Base-by-base conservation (phyloP, 2,113 vertebrate genomes). In the Neoarius graeffei region DNA sequence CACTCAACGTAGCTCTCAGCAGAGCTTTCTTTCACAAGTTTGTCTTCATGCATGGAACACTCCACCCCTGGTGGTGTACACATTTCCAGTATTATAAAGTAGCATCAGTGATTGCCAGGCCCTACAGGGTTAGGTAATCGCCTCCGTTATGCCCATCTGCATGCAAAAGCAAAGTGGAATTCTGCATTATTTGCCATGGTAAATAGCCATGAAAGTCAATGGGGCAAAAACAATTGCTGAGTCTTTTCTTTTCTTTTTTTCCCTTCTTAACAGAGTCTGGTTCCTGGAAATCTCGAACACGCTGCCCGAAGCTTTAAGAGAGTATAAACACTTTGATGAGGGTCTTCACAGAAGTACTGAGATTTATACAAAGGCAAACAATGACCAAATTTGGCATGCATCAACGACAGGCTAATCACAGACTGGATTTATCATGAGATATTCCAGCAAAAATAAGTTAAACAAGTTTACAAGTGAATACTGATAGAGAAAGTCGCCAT, bases 271-370 rank as follows among this genome's bases (percentile, higher is more conserved):
- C 23, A 25, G 42, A 54, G 52, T 71, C 82, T 50, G 42, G 52
- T 89, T 90, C 84, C 80, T 57, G 88, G 91, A 92, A 91, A 89
- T 81, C 88, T 89, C 80, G 81, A 88, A 77, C 64, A 64, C 87
- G 88, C 89, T 92, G 89, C 85, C 86, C 57, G 8, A 71, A 89
- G 71, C 42, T 81, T 89, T 85, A 86, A 81, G 84, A 91, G 82
- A 88, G 88, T 90, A 91, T 94, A 92, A 92, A 94, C 85, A 93
- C 92, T 89, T 93, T 80, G 92, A 94, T 93, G 91, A 91, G 89
- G 89, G 91, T 92, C 93, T 93, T 91, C 86, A 91, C 88, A 88
- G 82, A 88, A 91, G 85, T 85, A 25, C 85, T 81, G 73, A 92
- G 89, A 92, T 92, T 91, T 91, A 84, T 92, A 89, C 71, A 77